Base-by-base conservation (phyloP, 1,140 invertebrate species). In the Rhagoletis zephyria region DNA sequence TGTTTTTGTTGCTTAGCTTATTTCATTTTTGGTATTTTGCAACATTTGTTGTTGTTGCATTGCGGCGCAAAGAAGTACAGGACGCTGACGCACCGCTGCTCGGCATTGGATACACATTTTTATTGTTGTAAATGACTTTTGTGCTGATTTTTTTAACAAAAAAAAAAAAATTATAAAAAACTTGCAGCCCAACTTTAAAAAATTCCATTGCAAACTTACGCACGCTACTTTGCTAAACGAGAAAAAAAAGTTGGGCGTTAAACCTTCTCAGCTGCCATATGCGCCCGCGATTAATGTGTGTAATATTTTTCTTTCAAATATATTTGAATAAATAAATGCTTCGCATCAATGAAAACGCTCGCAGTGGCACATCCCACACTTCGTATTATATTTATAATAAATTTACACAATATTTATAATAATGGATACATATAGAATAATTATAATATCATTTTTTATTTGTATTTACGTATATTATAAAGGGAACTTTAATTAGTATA, bases 101-200 rank as follows among this genome's bases (percentile, higher is more conserved):
- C 48, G 74, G 56, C 3, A 81, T 81, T 56, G 74, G 30, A 30
- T 81, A 59, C 51, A 81, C 51, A 56, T 30, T 81, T 45, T 81
- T 81, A 59, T 81, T 81, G 48, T n/a, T 9, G 12, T 48, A 81
- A 81, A 81, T 81, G 45, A 81, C 48, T 81, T 81, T 81, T 81
- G n/a, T n/a, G 12, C 16, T 7, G 48, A 42, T n/a, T 63, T 4
- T 63, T n/a, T 63, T 63, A n/a, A 10, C 51, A 5, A 7, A n/a
- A 16, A 63, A 4, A 30, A 30, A 30, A 30, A 30, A 30, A 0
- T 30, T 30, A 30, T 30, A 30, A 30, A 30, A 30, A 30, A 30
- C 30, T 30, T 30, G 30, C 30, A 30, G 30, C 30, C 30, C 30
- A 30, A 30, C 30, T 30, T 30, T 30, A 30, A 30, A 30, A 30